Evolutionary conservation across 1,140 invertebrate genomes (phyloP).

Genomic region (Scaptomyza graminum): DNA sequence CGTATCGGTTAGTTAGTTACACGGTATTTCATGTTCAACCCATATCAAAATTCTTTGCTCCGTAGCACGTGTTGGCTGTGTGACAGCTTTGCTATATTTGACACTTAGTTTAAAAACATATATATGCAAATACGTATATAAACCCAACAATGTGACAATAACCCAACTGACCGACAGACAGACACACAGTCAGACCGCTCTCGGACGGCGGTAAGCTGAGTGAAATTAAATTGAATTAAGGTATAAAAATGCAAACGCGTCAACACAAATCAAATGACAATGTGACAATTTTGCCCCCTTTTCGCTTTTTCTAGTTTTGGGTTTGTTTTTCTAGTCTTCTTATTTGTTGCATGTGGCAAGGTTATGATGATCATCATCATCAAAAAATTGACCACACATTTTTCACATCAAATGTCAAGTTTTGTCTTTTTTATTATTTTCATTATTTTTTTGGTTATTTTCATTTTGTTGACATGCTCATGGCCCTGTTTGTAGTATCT

Average conservation of each 20-base stretch:
- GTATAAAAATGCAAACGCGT: constrained; percentile 72
- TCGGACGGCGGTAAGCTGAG: constrained; percentile 19
- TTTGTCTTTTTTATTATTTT: not conserved
- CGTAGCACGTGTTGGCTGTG: constrained; percentile 57
- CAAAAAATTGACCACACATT: too few relatives aligned
- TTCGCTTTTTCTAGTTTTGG: constrained; percentile 2
- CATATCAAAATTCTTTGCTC: too few relatives aligned
- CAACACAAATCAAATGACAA: constrained; percentile 77
- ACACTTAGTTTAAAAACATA: constrained; percentile 59
- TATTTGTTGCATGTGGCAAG: constrained; percentile 27
- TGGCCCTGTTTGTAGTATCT: constrained; percentile 44
- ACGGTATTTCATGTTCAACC: not conserved
- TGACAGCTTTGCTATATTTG: constrained; percentile 64
- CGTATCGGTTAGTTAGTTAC: not conserved
- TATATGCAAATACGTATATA: constrained; percentile 28
- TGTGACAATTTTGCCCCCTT: constrained; percentile 19
- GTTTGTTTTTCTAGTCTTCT: constrained; percentile 16
- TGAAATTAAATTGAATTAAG: constrained; percentile 76
- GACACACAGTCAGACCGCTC: not conserved
- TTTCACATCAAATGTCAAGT: not conserved
- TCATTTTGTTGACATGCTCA: constrained; percentile 36
- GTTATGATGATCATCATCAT: constrained; percentile 10
- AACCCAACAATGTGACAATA: not conserved
- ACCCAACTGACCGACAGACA: constrained; percentile 1
- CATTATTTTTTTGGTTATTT: not conserved